Base-by-base conservation (phyloP, 2,113 vertebrate species). In the Phaethon lepturus region DNA sequence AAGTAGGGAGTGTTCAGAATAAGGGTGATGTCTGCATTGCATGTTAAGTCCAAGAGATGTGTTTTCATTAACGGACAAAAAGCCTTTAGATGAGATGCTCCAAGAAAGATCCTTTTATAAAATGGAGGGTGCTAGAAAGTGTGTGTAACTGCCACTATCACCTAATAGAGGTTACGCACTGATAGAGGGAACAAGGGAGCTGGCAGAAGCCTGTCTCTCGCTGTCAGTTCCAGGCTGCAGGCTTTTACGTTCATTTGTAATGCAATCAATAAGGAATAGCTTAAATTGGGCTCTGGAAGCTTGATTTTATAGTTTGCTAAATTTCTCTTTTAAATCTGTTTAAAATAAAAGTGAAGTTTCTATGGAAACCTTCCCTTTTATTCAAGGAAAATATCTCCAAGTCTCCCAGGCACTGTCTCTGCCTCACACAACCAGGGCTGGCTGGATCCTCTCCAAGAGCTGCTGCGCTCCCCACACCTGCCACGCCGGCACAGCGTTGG, bases 301-400 rank as follows among this genome's bases (percentile, higher is more conserved):
- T 92, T 81, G 92, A 90, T 94, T 94, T 91, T 93, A 90, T 63
- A 96, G 90, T 97, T 97, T 92, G 77, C 59, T 94, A 94, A 95
- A 88, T 88, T 95, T 92, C 88, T 95, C 40, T 94, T 93, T 93
- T 40, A 96, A 89, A 94, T 89, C 88, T 94, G 52, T 76, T 96
- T 88, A 93, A 97, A 97, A 97, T 95, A 95, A 97, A 97, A 93
- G 74, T 60, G 59, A 88, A 83, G 96, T 97, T 97, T 97, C 94
- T 95, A 96, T 97, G 97, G 97, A 95, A 97, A 97, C 96, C 82
- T 83, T 90, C 50, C 29, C 52, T 92, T 94, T 94, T 86, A 88
- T 97, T 93, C 59, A 92, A 77, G 72, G 62, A 81, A 91, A 93
- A 71, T 16, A 58, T 55, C 75, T 91, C 67, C 12, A 60, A 72